phyloP scores from a whole-genome alignment of 1,140 invertebrate species.

The Linepithema humile region DNA sequence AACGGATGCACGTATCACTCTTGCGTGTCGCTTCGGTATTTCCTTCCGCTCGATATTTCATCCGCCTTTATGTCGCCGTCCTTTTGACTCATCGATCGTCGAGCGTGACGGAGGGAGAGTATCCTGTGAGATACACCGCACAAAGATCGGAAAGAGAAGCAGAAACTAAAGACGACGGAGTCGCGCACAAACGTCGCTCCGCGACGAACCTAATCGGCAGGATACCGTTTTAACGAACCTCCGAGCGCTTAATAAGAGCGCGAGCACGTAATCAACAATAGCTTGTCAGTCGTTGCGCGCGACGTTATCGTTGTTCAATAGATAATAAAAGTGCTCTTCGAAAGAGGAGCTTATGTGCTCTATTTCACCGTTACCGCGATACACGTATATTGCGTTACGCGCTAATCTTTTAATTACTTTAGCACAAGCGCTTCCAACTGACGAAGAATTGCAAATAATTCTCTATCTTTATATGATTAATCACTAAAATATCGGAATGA shows the following conservation, averaged over 20 bases:
- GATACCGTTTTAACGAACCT: conserved; percentile 67
- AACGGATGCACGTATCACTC: too few relatives aligned
- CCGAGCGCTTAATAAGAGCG: conserved; percentile 56
- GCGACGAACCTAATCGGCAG: conserved; percentile 51
- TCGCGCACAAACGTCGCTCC: conserved; percentile 36
- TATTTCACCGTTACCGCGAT: not conserved
- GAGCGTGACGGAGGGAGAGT: conserved; percentile 28
- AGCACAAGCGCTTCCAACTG: not conserved
- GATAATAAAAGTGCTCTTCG: conserved; percentile 33
- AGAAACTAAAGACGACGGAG: conserved; percentile 3
- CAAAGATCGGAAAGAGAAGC: not conserved
- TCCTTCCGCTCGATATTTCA: conserved; percentile 56
- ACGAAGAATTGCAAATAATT: not conserved
- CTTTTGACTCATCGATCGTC: conserved; percentile 14
- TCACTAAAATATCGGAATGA: not conserved
- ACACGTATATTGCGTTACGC: not conserved
- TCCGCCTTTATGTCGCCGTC: conserved; percentile 5
- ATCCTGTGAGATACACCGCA: not conserved
- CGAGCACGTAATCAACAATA: conserved; percentile 46
- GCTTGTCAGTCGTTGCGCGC: conserved; percentile 25
- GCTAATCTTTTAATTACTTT: conserved; percentile 6
- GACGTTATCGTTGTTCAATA: conserved; percentile 36
- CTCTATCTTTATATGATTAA: not conserved
- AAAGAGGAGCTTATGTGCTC: not conserved
- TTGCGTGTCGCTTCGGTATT: conserved; percentile 32